Percentiles rank a stretch among this genome's conserved stretches.
phyloP scores from a whole-genome alignment of 2,888 invertebrate species.

The Glaucopsyche alexis region DNA sequence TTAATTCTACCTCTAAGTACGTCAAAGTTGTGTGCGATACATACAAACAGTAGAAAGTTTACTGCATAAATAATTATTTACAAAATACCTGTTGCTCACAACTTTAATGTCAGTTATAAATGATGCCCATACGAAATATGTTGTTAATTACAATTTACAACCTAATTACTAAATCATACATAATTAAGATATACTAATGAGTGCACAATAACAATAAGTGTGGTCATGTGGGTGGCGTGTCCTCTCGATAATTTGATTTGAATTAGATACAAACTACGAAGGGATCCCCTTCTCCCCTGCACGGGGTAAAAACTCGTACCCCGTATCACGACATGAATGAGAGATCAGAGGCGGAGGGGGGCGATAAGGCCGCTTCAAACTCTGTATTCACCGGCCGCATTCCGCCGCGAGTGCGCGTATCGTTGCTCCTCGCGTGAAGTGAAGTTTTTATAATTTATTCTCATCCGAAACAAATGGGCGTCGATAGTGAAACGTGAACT shows the following conservation, averaged over 20 bases:
- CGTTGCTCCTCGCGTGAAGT: slow-evolving; percentile 61
- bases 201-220: neutral
- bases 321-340: slow-evolving; percentile 72
- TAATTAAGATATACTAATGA: slow-evolving; percentile 23
- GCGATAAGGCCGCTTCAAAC: slow-evolving; percentile 47
- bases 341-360: slow-evolving; percentile 48
- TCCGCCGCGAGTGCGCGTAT: slow-evolving; percentile 53
- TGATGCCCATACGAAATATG: slow-evolving; percentile 2
- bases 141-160: slow-evolving; percentile 23
- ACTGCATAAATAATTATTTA: neutral
- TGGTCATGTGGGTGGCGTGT: slow-evolving; percentile 39
- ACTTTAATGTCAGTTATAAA: slow-evolving; percentile 13
- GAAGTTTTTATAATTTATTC: slow-evolving; percentile 66
- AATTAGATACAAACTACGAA: neutral
- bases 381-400: slow-evolving; percentile 59
- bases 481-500: slow-evolving; percentile 71
- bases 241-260: slow-evolving; percentile 35
- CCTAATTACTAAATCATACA: slow-evolving; percentile 18
- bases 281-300: slow-evolving; percentile 41
- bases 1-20: too few species aligned
- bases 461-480: slow-evolving; percentile 70
- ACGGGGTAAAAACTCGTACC: slow-evolving; percentile 52
- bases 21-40: neutral
- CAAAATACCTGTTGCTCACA: slow-evolving; percentile 23
- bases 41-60: slow-evolving; percentile 7